These are phyloP conservation scores for Gisinianus flammeolus DNA, from an alignment of 2,888 invertebrate genomes.

Conservation along the genomic window DNA sequence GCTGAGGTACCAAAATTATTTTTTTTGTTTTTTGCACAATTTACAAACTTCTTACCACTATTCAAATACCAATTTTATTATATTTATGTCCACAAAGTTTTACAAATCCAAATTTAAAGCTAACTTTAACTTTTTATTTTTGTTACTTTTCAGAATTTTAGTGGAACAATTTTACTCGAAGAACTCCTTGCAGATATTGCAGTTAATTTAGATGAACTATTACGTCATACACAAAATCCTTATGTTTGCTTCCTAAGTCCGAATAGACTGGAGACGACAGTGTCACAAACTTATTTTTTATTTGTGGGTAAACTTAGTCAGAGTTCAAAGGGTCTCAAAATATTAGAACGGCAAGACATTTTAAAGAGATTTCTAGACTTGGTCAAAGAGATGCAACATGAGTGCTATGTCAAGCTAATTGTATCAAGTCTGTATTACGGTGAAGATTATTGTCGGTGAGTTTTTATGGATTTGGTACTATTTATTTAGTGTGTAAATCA, in stretches of 20 bases:
- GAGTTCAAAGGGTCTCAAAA: slow-evolving; percentile 66
- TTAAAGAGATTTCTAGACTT: slow-evolving; percentile 49
- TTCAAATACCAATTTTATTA: background rate
- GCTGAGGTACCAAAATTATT: slow-evolving; percentile 66
- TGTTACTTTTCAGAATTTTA: slow-evolving; percentile 54
- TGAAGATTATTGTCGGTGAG: slow-evolving; percentile 59
- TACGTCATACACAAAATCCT: slow-evolving; percentile 75
- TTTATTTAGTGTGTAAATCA: background rate
- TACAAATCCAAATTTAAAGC: too few species aligned
- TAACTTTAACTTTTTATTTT: too few species aligned
- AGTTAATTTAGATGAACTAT: slow-evolving; percentile 71
- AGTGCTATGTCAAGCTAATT: slow-evolving; percentile 91
- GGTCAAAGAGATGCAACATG: slow-evolving; percentile 74
- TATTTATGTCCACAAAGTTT: too few species aligned
- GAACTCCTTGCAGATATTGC: slow-evolving; percentile 83
- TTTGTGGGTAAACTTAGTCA: slow-evolving; percentile 80
- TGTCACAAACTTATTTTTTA: slow-evolving; percentile 93
- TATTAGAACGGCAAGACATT: slow-evolving; percentile 75
- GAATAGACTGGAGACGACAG: slow-evolving; percentile 83
- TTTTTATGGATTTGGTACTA: background rate
- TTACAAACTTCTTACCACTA: slow-evolving; percentile 60
- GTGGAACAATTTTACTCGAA: slow-evolving; percentile 66
- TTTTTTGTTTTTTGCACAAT: slow-evolving; percentile 54
- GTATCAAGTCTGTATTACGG: slow-evolving; percentile 90
- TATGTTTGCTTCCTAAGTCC: slow-evolving; percentile 89